Percentiles rank a stretch among this genome's conserved stretches.
These are phyloP conservation scores for Drosophila punjabiensis DNA, from an alignment of 1,140 invertebrate species.

Conservation along the genomic window DNA sequence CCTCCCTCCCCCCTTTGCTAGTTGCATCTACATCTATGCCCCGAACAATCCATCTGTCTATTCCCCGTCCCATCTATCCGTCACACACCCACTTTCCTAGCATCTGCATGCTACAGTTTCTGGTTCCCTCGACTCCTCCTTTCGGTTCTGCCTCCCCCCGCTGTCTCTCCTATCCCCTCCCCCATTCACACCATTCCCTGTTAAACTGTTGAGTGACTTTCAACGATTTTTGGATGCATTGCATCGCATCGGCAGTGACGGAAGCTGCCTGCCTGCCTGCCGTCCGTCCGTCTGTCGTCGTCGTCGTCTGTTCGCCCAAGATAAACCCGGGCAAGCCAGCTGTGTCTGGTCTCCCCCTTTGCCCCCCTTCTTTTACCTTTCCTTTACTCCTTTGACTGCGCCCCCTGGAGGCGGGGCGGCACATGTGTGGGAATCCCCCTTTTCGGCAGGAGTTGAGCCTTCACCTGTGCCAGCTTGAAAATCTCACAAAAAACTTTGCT, in stretches of 20 bases:
- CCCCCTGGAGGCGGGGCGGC: neutral
- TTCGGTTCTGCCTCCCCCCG: neutral
- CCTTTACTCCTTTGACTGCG: neutral
- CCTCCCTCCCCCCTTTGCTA: neutral
- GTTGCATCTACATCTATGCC: conserved; percentile 11
- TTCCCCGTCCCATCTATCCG: conserved; percentile 22
- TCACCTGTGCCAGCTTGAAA: conserved; percentile 38
- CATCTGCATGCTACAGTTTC: conserved; percentile 26
- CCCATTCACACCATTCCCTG: conserved; percentile 41
- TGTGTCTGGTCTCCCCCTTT: conserved; percentile 1
- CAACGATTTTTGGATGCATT: conserved; percentile 76
- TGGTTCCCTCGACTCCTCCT: neutral
- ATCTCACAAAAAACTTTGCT: conserved; percentile 52
- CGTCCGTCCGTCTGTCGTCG: conserved; percentile 32
- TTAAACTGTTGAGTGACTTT: conserved; percentile 81
- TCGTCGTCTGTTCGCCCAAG: conserved; percentile 56
- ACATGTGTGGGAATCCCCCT: neutral
- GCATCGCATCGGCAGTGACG: conserved; percentile 43
- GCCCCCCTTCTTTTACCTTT: neutral
- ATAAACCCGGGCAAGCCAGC: conserved; percentile 60
- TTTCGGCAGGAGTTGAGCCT: conserved; percentile 8
- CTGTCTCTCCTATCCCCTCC: too few relatives aligned
- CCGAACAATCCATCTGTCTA: conserved; percentile 34
- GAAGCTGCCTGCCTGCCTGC: conserved; percentile 65
- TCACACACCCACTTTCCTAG: conserved; percentile 30